A percentile compares a stretch with the other conserved stretches of the same genome.
phyloP scores from a whole-genome alignment of 2,797 vertebrate species.

The Oryzias dopingdopingensis region DNA sequence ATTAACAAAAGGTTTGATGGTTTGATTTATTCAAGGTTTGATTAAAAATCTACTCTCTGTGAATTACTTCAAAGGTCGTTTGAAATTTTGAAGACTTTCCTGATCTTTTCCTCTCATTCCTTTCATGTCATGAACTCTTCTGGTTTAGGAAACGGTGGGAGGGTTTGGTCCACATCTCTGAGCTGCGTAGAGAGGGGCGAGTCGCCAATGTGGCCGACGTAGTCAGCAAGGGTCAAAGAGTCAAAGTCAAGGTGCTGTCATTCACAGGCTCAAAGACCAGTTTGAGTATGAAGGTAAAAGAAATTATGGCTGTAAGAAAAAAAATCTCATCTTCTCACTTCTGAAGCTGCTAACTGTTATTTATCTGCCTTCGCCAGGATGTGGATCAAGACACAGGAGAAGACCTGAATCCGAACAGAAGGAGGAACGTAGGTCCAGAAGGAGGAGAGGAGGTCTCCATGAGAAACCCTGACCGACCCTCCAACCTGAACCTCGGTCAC shows the following conservation, averaged over 20 bases:
- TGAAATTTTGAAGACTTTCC: background rate
- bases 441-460: conserved; percentile 86
- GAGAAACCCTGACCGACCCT: conserved; percentile 95
- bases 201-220: conserved; percentile 97
- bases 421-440: conserved; percentile 87
- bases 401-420: conserved; percentile 93
- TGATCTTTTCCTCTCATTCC: background rate
- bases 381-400: conserved; percentile 97
- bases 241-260: conserved; percentile 96
- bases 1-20: background rate
- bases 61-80: background rate
- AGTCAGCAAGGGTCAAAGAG: conserved; percentile 96
- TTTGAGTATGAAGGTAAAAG: conserved; percentile 95
- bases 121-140: background rate
- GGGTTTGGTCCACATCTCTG: conserved; percentile 96
- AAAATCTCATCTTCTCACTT: background rate
- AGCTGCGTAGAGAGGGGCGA: conserved; percentile 92
- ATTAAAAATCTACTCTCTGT: background rate
- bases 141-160: conserved; percentile 93
- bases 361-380: conserved; percentile 75
- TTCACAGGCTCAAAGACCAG: conserved; percentile 99
- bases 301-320: background rate
- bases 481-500: conserved; percentile 88
- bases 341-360: background rate
- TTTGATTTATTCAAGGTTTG: no score